These are phyloP conservation scores for Forbesichthys agassizii DNA, from an alignment of 2,113 vertebrate genomes.

Conservation along the genomic window DNA sequence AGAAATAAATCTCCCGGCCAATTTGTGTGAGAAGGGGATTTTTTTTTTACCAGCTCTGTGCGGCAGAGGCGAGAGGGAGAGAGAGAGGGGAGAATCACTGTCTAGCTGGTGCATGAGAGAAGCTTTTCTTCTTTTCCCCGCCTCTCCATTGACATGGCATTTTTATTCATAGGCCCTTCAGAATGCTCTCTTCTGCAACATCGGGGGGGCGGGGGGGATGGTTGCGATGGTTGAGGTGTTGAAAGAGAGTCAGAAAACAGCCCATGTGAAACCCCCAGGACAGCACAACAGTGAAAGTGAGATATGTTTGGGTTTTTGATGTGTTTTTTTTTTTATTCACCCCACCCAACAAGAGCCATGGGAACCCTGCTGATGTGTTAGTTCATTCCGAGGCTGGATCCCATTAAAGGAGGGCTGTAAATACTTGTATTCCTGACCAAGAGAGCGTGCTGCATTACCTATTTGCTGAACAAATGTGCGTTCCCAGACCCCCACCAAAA, in stretches of 20 bases:
- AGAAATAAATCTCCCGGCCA: constrained; percentile 74
- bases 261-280: constrained; percentile 64
- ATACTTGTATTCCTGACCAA: constrained; percentile 32
- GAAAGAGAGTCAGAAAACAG: constrained; percentile 62
- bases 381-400: constrained; percentile 11
- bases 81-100: constrained; percentile 59
- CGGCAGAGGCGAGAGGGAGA: constrained; percentile 42
- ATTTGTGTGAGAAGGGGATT: constrained; percentile 76
- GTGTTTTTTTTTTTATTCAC: constrained; percentile 13
- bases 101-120: constrained; percentile 52
- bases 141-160: constrained; percentile 62
- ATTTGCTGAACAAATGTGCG: constrained; percentile 38
- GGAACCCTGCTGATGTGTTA: constrained; percentile 17
- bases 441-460: constrained; percentile 18
- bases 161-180: constrained; percentile 70
- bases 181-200: constrained; percentile 64
- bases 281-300: constrained; percentile 39
- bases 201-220: not conserved
- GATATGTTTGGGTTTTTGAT: constrained; percentile 25
- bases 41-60: constrained; percentile 63
- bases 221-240: constrained; percentile 21
- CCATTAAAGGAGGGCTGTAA: constrained; percentile 44
- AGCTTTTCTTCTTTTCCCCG: constrained; percentile 63
- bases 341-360: not conserved
- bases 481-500: not conserved